These are phyloP conservation scores for Sebastes oblongus DNA, from an alignment of 2,797 vertebrate species.

Conservation along the genomic window DNA sequence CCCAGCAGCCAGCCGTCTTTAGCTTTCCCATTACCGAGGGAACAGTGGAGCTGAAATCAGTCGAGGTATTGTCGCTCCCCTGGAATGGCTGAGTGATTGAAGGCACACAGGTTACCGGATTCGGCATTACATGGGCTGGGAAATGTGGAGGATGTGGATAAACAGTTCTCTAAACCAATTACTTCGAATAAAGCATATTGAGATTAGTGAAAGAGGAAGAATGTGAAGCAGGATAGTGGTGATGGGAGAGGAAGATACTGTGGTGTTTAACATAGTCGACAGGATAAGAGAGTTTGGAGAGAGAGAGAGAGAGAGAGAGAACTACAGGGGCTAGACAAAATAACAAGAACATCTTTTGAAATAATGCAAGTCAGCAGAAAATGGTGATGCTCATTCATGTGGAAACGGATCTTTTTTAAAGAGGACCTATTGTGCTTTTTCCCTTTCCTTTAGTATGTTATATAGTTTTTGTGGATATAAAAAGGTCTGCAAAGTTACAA, in stretches of 20 bases:
- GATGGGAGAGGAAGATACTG: conserved; percentile 35
- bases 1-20: conserved; percentile 62
- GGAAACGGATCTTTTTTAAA: background rate
- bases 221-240: conserved; percentile 28
- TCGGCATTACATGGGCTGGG: conserved; percentile 11
- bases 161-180: conserved; percentile 73
- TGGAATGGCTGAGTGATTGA: conserved; percentile 68
- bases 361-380: background rate
- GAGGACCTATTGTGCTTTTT: background rate
- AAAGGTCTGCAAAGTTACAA: no score
- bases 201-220: conserved; percentile 58
- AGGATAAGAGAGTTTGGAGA: conserved; percentile 11
- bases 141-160: conserved; percentile 64
- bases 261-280: conserved; percentile 15
- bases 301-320: background rate
- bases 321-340: background rate
- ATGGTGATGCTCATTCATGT: background rate
- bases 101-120: conserved; percentile 56
- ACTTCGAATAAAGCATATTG: conserved; percentile 52
- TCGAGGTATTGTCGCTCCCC: conserved; percentile 50
- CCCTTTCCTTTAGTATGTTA: no score
- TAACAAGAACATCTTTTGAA: background rate
- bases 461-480: no score
- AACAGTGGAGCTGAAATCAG: conserved; percentile 69
- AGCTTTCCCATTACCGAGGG: conserved; percentile 54